A percentile compares a stretch with the other conserved stretches of the same genome.
phyloP scores from a whole-genome alignment of 2,797 vertebrate genomes.

The Scomberomorus guttatus region DNA sequence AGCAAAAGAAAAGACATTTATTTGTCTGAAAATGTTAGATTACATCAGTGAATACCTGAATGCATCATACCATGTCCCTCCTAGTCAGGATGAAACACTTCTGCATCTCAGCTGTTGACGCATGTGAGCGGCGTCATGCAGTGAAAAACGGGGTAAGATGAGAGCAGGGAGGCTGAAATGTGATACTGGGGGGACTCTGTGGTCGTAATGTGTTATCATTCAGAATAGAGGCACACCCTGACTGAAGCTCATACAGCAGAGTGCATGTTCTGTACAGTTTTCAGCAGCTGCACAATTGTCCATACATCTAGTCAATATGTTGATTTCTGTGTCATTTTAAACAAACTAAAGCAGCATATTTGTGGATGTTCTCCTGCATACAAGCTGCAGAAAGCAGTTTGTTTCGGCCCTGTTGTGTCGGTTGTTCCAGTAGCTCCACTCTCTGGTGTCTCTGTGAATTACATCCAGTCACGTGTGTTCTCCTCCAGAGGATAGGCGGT shows the following conservation, averaged over 20 bases:
- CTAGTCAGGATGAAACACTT: too few species aligned
- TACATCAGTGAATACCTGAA: background rate
- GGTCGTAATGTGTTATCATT: constrained; percentile 50
- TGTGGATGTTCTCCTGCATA: background rate
- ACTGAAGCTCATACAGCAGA: background rate
- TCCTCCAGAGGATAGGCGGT: constrained; percentile 6
- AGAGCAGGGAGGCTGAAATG: constrained; percentile 17
- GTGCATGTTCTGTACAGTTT: background rate
- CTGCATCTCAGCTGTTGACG: constrained; percentile 33
- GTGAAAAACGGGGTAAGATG: background rate
- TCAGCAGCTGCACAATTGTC: background rate
- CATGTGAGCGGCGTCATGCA: constrained; percentile 24
- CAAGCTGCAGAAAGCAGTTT: background rate
- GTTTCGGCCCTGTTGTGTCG: background rate
- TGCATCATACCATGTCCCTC: too few species aligned
- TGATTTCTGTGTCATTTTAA: background rate
- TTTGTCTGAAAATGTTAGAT: background rate
- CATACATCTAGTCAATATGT: constrained; percentile 4
- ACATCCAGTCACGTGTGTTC: constrained; percentile 28
- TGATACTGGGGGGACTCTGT: constrained; percentile 21
- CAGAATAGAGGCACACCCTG: constrained; percentile 41
- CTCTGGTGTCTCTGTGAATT: constrained; percentile 44
- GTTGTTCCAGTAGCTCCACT: constrained; percentile 42
- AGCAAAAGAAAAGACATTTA: background rate
- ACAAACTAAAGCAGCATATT: background rate